Evolutionary conservation across 2,113 vertebrate genomes (phyloP).

Genomic region (Pseudopipra pipra): DNA sequence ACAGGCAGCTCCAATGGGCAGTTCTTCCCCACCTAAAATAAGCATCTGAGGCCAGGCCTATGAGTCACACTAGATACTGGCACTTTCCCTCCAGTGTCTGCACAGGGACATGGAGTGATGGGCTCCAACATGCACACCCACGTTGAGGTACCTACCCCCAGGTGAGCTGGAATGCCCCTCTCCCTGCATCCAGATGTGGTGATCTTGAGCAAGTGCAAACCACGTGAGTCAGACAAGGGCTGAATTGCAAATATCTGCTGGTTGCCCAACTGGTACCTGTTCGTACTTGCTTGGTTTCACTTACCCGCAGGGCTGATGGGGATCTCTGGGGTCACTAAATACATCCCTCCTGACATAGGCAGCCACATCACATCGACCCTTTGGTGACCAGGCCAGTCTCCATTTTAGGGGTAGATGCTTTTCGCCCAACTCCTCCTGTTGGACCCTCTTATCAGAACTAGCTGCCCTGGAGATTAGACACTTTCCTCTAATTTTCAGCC

Average conservation of each 20-base stretch:
- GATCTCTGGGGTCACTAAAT: background rate
- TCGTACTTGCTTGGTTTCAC: background rate
- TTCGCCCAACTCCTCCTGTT: background rate
- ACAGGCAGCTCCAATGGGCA: background rate
- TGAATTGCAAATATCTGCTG: background rate
- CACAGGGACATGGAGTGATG: rapidly evolving
- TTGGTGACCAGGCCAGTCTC: background rate
- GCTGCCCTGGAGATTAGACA: background rate
- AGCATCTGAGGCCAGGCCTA: background rate
- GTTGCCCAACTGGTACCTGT: background rate
- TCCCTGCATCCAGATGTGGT: background rate
- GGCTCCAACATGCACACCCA: rapidly evolving
- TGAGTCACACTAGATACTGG: background rate
- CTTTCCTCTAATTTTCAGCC: background rate
- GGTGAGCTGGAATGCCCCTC: background rate
- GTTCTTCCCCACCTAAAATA: background rate
- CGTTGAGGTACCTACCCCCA: rapidly evolving
- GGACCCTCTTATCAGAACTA: background rate
- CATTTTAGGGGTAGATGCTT: background rate
- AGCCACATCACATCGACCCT: background rate
- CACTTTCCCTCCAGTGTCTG: background rate
- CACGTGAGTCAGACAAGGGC: background rate
- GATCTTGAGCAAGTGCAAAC: background rate
- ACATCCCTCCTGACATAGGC: background rate
- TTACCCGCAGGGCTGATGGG: background rate